phyloP scores from a whole-genome alignment of 2,888 invertebrate species.

The Epistrophe grossulariae region DNA sequence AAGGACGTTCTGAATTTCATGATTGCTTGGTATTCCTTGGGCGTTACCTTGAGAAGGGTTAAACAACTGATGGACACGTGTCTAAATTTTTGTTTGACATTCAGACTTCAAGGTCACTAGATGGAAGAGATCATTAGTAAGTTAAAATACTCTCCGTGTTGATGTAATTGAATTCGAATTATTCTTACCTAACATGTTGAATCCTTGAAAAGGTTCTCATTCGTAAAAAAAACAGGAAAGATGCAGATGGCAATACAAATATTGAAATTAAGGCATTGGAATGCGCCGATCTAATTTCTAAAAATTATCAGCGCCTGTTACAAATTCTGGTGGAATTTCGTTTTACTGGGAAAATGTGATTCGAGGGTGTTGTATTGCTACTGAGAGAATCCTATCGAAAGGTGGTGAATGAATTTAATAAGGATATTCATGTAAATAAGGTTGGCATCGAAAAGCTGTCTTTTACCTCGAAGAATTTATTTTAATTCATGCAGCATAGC shows the following conservation, averaged over 20 bases:
- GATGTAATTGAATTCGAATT: conserved; percentile 20
- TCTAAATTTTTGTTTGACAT: conserved; percentile 77
- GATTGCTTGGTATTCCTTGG: conserved; percentile 82
- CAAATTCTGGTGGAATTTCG: conserved; percentile 83
- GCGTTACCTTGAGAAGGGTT: conserved; percentile 85
- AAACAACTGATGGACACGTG: conserved; percentile 84
- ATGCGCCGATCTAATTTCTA: conserved; percentile 67
- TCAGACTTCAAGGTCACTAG: conserved; percentile 43
- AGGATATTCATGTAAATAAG: conserved; percentile 23
- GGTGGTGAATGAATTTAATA: conserved; percentile 41
- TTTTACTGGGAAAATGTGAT: conserved; percentile 79
- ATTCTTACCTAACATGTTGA: background rate
- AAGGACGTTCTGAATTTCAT: conserved; percentile 72
- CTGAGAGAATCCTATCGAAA: conserved; percentile 13
- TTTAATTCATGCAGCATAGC: background rate
- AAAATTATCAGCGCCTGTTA: conserved; percentile 79
- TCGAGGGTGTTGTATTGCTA: background rate
- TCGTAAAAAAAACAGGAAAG: background rate
- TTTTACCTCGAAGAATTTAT: conserved; percentile 13
- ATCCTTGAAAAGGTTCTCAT: conserved; percentile 34
- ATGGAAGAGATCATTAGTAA: background rate
- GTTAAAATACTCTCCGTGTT: background rate
- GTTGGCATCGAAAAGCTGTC: conserved; percentile 48
- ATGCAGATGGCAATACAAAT: background rate
- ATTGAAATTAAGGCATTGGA: conserved; percentile 25